Percentiles rank a stretch among this genome's conserved stretches.
Evolutionary conservation across 2,113 vertebrate genomes (phyloP).

Genomic region (Telmatochromis sp.): DNA sequence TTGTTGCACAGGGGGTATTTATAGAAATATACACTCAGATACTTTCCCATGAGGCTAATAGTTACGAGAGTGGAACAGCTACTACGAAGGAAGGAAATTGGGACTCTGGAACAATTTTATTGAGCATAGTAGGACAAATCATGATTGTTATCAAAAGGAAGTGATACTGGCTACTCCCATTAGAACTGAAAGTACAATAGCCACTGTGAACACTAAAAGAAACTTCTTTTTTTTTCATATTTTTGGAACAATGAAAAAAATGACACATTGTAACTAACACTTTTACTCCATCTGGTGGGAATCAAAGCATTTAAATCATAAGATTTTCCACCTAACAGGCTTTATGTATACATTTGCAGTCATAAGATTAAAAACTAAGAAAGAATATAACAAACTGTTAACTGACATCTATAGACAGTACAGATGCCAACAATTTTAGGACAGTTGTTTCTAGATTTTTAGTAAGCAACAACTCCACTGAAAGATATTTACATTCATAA

Average conservation of each 20-base stretch:
- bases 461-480: not conserved
- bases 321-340: not conserved
- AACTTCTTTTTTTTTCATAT: not conserved
- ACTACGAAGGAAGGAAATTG: slow-evolving; percentile 23
- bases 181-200: slow-evolving; percentile 29
- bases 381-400: not conserved
- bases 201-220: not conserved
- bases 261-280: not conserved
- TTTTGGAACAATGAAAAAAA: not conserved
- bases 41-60: not conserved
- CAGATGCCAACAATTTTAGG: not conserved
- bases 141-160: slow-evolving; percentile 37
- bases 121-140: slow-evolving; percentile 20
- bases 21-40: not conserved
- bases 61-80: not conserved
- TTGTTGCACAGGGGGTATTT: not conserved
- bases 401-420: not conserved
- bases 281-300: not conserved
- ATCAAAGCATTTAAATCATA: not conserved
- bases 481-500: not conserved
- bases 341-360: not conserved
- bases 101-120: slow-evolving; percentile 22
- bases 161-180: slow-evolving; percentile 36
- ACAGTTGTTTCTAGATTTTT: not conserved
- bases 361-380: not conserved